phyloP scores from a whole-genome alignment of 2,113 vertebrate species.

The Tenrec ecaudatus region DNA sequence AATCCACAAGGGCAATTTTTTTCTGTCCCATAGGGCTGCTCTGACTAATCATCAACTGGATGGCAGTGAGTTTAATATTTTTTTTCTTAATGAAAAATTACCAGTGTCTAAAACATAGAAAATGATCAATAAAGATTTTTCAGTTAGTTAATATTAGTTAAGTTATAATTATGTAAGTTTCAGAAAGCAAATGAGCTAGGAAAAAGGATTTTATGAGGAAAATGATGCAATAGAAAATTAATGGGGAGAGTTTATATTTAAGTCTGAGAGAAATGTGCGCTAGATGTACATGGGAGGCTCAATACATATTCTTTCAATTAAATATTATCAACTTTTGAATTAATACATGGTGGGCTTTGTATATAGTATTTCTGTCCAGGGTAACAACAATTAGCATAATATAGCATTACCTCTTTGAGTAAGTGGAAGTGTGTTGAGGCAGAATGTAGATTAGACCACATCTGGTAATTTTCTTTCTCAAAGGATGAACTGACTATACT shows the following conservation, averaged over 20 bases:
- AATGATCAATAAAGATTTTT: neutral
- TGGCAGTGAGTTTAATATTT: too few species aligned
- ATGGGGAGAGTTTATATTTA: neutral
- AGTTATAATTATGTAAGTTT: neutral
- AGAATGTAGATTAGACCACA: neutral
- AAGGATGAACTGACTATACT: neutral
- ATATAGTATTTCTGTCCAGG: neutral
- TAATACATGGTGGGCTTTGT: neutral
- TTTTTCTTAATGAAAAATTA: neutral
- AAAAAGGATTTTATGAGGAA: neutral
- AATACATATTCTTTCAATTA: constrained; percentile 5
- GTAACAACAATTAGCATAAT: neutral
- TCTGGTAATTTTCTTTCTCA: neutral
- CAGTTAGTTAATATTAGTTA: neutral
- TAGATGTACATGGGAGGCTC: neutral
- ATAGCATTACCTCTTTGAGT: neutral
- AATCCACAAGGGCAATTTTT: too few species aligned
- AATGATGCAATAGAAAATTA: neutral
- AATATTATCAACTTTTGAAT: neutral
- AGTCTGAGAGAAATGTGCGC: neutral
- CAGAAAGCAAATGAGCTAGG: neutral
- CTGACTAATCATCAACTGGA: too few species aligned
- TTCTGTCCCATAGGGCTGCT: too few species aligned
- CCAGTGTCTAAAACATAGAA: neutral
- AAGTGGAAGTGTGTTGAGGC: neutral